phyloP scores from a whole-genome alignment of 2,113 vertebrate species.

The Daubentonia madagascariensis region DNA sequence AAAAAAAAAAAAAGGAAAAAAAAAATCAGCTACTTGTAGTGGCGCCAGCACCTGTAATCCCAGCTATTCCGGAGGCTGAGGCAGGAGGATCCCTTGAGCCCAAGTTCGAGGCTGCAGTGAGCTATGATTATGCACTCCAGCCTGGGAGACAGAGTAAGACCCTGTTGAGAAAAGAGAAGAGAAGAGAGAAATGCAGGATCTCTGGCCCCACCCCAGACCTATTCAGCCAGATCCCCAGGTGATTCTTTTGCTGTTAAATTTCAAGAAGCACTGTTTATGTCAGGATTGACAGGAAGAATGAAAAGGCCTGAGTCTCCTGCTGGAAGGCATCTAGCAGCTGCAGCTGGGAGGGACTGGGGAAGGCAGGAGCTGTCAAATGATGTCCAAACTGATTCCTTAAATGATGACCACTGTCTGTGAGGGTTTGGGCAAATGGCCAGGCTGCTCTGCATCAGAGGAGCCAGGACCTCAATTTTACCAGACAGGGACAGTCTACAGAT shows the following conservation, averaged over 20 bases:
- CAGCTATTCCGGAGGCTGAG: too few species aligned
- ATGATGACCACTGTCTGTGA: neutral
- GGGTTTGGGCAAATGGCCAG: neutral
- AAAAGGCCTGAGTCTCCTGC: neutral
- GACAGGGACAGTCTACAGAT: neutral
- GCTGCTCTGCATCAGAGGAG: neutral
- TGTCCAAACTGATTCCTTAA: neutral
- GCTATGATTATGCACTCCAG: too few species aligned
- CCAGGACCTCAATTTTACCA: too few species aligned
- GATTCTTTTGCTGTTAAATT: neutral
- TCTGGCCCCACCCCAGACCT: neutral
- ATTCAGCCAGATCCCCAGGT: neutral
- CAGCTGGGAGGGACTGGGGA: accelerated
- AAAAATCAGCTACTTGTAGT: too few species aligned
- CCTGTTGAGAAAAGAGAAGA: too few species aligned
- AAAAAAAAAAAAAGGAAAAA: too few species aligned
- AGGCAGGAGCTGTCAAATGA: neutral
- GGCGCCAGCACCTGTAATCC: too few species aligned
- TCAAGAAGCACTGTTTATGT: neutral
- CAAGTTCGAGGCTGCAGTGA: too few species aligned
- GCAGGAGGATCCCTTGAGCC: too few species aligned
- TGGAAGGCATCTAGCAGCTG: neutral
- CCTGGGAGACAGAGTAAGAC: too few species aligned
- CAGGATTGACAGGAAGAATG: neutral
- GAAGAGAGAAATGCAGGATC: neutral